Percentiles rank a stretch among this genome's conserved stretches.
phyloP scores from a whole-genome alignment of 2,888 invertebrate genomes.

The Athalia circularis region DNA sequence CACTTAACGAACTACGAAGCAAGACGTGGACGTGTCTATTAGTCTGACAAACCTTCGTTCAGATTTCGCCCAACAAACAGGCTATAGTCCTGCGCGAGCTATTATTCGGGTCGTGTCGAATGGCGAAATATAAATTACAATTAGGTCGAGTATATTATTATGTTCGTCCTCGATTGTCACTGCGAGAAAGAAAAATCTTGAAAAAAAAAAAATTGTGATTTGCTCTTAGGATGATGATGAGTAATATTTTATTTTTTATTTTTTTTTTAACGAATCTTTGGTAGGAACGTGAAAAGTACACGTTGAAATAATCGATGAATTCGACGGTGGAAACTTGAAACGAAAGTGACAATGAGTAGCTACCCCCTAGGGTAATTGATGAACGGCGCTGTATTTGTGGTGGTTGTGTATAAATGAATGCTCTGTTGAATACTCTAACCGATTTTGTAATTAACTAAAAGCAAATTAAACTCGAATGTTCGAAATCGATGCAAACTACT shows the following conservation, averaged over 20 bases:
- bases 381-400: slow-evolving; percentile 28
- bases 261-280: no score
- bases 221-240: no score
- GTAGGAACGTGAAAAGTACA: no score
- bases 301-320: no score
- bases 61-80: neutral
- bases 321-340: no score
- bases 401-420: slow-evolving; percentile 33
- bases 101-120: slow-evolving; percentile 31
- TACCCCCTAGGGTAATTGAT: neutral
- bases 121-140: slow-evolving; percentile 9
- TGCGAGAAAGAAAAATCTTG: neutral
- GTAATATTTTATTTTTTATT: no score
- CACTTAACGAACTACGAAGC: slow-evolving; percentile 26
- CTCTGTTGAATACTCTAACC: slow-evolving; percentile 41
- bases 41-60: neutral
- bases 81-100: neutral
- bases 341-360: no score
- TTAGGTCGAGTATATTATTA: no score
- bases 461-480: slow-evolving; percentile 45
- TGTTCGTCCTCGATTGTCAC: neutral
- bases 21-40: neutral
- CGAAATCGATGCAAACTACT: slow-evolving; percentile 47
- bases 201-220: neutral
- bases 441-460: slow-evolving; percentile 47